Percentiles rank a stretch among this genome's conserved stretches.
Conservation (phyloP, 2,113 vertebrate species). For the Trinectes maculatus region DNA sequence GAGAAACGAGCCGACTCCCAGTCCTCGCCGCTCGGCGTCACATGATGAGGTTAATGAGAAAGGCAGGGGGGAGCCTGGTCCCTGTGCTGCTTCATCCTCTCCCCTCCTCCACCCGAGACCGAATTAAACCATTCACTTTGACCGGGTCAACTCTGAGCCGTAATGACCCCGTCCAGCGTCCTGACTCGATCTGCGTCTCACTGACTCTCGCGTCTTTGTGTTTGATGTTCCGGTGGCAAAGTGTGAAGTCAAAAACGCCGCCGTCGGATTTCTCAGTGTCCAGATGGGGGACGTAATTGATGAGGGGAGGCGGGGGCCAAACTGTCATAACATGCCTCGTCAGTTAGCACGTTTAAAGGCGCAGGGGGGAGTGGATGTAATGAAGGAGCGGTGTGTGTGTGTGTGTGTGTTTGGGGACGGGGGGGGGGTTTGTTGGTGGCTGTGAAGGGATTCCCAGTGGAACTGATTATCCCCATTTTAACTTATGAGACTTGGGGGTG, state of each 20-base stretch:
- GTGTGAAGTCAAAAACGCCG: slow-evolving; percentile 35
- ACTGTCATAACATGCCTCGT: slow-evolving; percentile 34
- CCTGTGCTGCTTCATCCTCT: slow-evolving; percentile 19
- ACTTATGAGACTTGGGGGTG: slow-evolving; percentile 43
- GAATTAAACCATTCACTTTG: slow-evolving; percentile 22
- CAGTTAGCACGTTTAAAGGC: slow-evolving; percentile 49
- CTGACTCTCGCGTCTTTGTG: background rate
- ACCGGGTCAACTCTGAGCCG: slow-evolving; percentile 38
- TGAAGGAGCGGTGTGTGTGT: slow-evolving; percentile 11
- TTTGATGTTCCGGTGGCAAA: slow-evolving; percentile 25
- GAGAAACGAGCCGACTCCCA: slow-evolving; percentile 41
- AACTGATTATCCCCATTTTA: slow-evolving; percentile 78
- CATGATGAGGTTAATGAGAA: slow-evolving; percentile 72
- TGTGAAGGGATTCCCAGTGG: slow-evolving; percentile 75
- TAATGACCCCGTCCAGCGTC: slow-evolving; percentile 32
- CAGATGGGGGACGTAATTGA: slow-evolving; percentile 55
- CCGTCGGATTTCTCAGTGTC: slow-evolving; percentile 14
- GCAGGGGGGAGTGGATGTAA: slow-evolving; percentile 24
- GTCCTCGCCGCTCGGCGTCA: slow-evolving; percentile 35
- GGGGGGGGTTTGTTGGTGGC: slow-evolving; percentile 21
- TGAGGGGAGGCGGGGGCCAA: slow-evolving; percentile 34
- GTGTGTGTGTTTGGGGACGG: slow-evolving; percentile 1
- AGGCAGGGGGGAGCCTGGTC: slow-evolving; percentile 2
- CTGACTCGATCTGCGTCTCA: background rate
- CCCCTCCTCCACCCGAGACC: slow-evolving; percentile 28